Conservation (phyloP, 2,888 invertebrate species). For the Drosophila colorata region DNA sequence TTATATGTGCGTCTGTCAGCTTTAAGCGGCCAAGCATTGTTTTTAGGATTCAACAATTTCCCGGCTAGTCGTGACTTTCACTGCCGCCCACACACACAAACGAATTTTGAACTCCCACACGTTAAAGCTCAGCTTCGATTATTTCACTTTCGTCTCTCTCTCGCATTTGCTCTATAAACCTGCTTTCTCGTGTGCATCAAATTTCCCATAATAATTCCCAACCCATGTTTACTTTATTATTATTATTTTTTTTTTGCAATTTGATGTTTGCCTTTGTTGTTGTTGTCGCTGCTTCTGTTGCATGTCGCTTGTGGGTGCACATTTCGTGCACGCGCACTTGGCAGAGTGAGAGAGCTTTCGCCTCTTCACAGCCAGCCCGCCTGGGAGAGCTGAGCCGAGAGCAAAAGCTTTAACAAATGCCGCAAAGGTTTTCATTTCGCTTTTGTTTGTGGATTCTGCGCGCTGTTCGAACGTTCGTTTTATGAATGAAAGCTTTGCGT, state of each 20-base stretch:
- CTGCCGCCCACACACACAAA: conserved; percentile 4
- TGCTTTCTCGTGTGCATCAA: conserved; percentile 54
- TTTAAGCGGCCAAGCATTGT: not conserved
- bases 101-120: conserved; percentile 20
- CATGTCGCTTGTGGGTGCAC: conserved; percentile 34
- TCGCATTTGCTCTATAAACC: conserved; percentile 63
- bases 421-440: conserved; percentile 36
- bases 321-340: conserved; percentile 43
- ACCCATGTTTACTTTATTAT: conserved; percentile 20
- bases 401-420: conserved; percentile 9
- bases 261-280: conserved; percentile 27
- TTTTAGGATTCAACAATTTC: conserved; percentile 10
- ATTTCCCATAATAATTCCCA: conserved; percentile 57
- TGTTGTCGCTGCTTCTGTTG: conserved; percentile 36
- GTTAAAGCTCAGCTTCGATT: conserved; percentile 38
- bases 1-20: not conserved
- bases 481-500: conserved; percentile 55
- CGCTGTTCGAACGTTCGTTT: conserved; percentile 16
- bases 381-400: not conserved
- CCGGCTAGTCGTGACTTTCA: conserved; percentile 31
- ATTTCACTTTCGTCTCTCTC: conserved; percentile 60
- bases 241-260: conserved; percentile 25
- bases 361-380: not conserved
- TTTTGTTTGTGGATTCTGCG: conserved; percentile 50
- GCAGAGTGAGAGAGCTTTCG: not conserved